phyloP scores from a whole-genome alignment of 2,888 invertebrate species.

The Chrysotoxum bicinctum region DNA sequence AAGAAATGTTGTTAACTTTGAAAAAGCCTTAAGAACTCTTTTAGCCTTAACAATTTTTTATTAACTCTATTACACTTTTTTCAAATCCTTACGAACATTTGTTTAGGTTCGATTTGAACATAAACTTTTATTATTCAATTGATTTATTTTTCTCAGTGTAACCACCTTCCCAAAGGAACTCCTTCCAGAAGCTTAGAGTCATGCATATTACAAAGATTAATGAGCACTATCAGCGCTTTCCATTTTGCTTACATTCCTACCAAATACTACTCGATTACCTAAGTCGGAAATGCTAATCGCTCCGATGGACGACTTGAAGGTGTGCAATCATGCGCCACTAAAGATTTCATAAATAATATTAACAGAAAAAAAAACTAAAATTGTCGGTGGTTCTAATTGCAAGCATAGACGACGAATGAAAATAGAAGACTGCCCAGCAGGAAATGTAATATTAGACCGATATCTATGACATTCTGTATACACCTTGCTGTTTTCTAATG shows the following conservation, averaged over 20 bases:
- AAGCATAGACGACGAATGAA: background rate
- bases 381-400: conserved; percentile 46
- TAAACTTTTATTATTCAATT: background rate
- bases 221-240: conserved; percentile 39
- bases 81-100: too few species aligned
- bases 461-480: conserved; percentile 46
- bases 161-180: background rate
- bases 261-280: conserved; percentile 24
- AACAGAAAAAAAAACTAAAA: conserved; percentile 12
- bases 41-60: too few species aligned
- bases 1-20: too few species aligned
- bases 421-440: conserved; percentile 16
- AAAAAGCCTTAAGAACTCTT: too few species aligned
- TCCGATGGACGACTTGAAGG: conserved; percentile 27
- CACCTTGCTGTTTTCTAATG: conserved; percentile 13
- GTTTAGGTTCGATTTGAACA: too few species aligned
- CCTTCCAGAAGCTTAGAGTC: conserved; percentile 15
- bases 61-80: too few species aligned
- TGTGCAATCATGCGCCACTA: conserved; percentile 43
- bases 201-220: conserved; percentile 39
- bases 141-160: background rate
- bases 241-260: conserved; percentile 20
- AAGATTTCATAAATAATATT: conserved; percentile 28
- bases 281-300: conserved; percentile 66
- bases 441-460: conserved; percentile 49